Percentiles rank a stretch among this genome's conserved stretches.
phyloP scores from a whole-genome alignment of 2,113 vertebrate genomes.

The Coptodon rendalli region DNA sequence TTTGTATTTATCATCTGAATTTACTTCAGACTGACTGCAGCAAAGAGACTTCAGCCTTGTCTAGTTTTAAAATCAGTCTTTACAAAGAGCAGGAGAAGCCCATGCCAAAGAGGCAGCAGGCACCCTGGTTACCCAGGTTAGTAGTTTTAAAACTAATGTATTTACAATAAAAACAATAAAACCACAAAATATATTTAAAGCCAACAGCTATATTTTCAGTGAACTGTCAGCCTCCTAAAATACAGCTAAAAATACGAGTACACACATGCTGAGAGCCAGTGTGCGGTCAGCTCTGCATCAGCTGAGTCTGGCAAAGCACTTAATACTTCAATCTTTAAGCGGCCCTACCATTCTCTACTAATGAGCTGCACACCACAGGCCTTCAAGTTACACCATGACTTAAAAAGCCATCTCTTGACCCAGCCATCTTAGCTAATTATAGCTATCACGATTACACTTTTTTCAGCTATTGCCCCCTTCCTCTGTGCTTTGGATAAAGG shows the following conservation, averaged over 20 bases:
- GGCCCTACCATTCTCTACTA: background rate
- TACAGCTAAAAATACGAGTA: background rate
- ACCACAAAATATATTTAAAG: background rate
- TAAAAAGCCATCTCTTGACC: background rate
- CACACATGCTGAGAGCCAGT: too few species aligned
- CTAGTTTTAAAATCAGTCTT: background rate
- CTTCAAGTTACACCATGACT: background rate
- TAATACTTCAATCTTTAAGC: background rate
- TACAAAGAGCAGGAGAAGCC: background rate
- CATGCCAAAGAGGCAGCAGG: background rate
- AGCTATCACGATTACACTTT: background rate
- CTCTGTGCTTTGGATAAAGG: background rate
- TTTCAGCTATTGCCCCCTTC: background rate
- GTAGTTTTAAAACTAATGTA: background rate
- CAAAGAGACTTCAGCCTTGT: background rate
- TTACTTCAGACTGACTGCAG: background rate
- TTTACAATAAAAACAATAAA: background rate
- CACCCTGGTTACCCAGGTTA: background rate
- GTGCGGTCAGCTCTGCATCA: background rate
- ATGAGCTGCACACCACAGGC: background rate
- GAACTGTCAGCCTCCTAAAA: background rate
- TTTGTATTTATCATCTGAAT: background rate
- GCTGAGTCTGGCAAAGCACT: background rate
- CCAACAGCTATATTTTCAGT: background rate
- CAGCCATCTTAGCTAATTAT: background rate